Evolutionary conservation across 2,888 invertebrate genomes (phyloP), one percentile per base, ranked within the genome.

Genomic region (Orthosia gothica): DNA sequence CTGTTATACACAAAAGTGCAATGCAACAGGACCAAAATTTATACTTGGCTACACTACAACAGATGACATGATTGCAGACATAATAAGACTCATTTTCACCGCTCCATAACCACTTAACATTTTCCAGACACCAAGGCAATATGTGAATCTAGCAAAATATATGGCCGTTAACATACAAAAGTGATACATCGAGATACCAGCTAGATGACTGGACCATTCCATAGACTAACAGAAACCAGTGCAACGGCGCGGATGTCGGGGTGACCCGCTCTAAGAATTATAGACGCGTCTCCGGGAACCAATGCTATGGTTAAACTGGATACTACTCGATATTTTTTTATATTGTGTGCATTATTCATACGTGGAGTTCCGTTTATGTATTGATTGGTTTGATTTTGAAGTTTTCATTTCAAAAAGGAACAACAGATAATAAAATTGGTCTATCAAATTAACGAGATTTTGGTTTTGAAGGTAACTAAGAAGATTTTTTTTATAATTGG

Each of bases 181-280:
- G 57, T 76, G 64, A 64, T 74, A 79, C 70, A 70, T 65, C 62
- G 11, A 55, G 59, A 68, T 74, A 71, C 47, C 26, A 72, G 75
- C n/a, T 49, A 13, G 47, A 45, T 55, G 66, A 63, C 73, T 63
- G 69, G 66, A 63, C 70, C 57, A 74, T 15, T 45, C 62, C 52
- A n/a, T 18, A 64, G 70, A 3, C 50, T 57, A 50, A 66, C 54
- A 58, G 58, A 67, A 79, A 76, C 66, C 54, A 73, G 83, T 82
- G 66, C 74, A 84, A 70, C 67, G 58, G 82, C 84, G 76, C 84
- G 82, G 86, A 87, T 83, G 85, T 82, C 73, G 61, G 61, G 70
- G 23, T 80, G 70, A 71, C 75, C 82, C 20, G 70, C 66, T 79
- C 77, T 58, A n/a, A 76, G 84, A 85, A 83, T 66, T 76, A 78